Evolutionary conservation across 2,113 vertebrate species (phyloP).

Genomic region (Albula goreensis): DNA sequence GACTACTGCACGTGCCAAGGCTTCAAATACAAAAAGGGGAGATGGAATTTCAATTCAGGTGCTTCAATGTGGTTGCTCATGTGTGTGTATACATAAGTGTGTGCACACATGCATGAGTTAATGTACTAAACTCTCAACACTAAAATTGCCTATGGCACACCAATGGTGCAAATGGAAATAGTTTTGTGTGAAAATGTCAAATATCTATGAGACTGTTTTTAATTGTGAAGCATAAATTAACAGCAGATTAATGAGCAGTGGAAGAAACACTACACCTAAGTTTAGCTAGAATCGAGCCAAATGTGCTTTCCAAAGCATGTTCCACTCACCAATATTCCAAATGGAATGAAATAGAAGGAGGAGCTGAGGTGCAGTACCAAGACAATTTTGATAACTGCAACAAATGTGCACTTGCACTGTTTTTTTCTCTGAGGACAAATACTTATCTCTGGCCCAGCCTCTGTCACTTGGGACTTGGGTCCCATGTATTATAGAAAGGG

Average conservation of each 20-base stretch:
- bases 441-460: too few relatives aligned
- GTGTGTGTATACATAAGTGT: not conserved
- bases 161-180: not conserved
- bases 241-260: not conserved
- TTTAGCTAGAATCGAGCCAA: too few relatives aligned
- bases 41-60: constrained; percentile 14
- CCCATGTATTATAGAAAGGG: not conserved
- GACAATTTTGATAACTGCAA: not conserved
- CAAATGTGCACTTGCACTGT: not conserved
- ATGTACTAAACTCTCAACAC: not conserved
- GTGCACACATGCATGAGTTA: constrained; percentile 21
- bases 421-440: not conserved
- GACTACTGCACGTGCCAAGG: constrained; percentile 2
- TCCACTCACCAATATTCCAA: not conserved
- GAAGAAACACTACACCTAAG: not conserved
- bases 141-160: not conserved
- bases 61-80: constrained; percentile 8
- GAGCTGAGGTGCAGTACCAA: not conserved
- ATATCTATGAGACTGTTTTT: not conserved
- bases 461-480: too few relatives aligned
- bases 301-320: too few relatives aligned
- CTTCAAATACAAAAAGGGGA: constrained; percentile 45
- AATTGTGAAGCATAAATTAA: not conserved
- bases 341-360: not conserved
- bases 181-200: not conserved